Percentiles rank a stretch among this genome's conserved stretches.
phyloP scores from a whole-genome alignment of 2,888 invertebrate species.

The Metalampra italica region DNA sequence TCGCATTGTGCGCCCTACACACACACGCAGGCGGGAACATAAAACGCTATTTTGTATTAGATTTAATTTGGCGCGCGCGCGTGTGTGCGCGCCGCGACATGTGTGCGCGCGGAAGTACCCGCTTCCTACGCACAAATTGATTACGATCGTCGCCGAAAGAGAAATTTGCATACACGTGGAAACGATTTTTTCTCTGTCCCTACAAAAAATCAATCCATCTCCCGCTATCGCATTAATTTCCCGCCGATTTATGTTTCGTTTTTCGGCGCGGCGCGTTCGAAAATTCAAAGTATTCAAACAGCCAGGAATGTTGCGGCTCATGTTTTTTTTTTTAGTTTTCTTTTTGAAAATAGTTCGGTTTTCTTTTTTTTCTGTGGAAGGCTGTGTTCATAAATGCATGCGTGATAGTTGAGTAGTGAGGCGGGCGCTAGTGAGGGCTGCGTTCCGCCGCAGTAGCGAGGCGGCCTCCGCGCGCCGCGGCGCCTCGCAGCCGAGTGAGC shows the following conservation, averaged over 20 bases:
- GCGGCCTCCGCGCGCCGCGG: constrained; percentile 65
- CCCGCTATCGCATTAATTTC: constrained; percentile 39
- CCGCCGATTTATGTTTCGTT: constrained; percentile 19
- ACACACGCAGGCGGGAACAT: constrained; percentile 71
- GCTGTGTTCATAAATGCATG: constrained; percentile 16
- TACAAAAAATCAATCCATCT: constrained; percentile 44
- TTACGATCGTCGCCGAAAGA: constrained; percentile 73
- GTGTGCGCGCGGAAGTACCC: constrained; percentile 45
- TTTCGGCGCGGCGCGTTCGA: constrained; percentile 2
- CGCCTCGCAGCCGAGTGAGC: constrained; percentile 71
- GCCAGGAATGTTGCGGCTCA: not conserved
- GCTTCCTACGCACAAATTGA: constrained; percentile 73
- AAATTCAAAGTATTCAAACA: constrained; percentile 11
- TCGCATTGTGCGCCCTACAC: constrained; percentile 70
- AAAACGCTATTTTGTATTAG: constrained; percentile 79
- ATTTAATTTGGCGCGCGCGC: constrained; percentile 69
- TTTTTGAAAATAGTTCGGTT: constrained; percentile 1
- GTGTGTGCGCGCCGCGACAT: constrained; percentile 35
- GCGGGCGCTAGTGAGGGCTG: constrained; percentile 23
- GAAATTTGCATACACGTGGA: constrained; percentile 71
- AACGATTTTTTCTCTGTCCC: constrained; percentile 32
- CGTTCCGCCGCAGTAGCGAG: constrained; percentile 41
- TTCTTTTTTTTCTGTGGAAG: constrained; percentile 1
- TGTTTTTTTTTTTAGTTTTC: constrained; percentile 5
- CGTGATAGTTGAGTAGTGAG: constrained; percentile 3